Base-by-base conservation (phyloP, 2,888 invertebrate species). In the Colostygia pectinataria region DNA sequence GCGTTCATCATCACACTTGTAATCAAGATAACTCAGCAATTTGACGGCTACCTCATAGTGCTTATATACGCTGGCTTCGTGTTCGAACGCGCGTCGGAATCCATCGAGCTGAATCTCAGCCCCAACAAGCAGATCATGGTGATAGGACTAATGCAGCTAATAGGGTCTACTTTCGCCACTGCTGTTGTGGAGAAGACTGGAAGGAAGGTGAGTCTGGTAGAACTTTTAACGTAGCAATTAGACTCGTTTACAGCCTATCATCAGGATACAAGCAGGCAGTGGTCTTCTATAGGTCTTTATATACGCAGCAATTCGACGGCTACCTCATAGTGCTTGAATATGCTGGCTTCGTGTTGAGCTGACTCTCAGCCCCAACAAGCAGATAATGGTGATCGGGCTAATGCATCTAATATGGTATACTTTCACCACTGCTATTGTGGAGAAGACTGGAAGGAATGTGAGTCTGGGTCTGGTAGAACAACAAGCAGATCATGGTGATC, bases 291-390 rank as follows among this genome's bases (percentile, higher is more conserved):
- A n/a, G n/a, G n/a, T n/a, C n/a, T n/a, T n/a, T n/a, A n/a, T n/a
- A n/a, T n/a, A 75, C 88, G 0, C 90, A 90, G 53, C 90, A 90
- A 54, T 88, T 90, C 59, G 81, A 89, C 53, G 90, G 90, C 0
- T 89, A 89, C 63, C 77, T 90, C 15, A 89, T 89, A 42, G 85
- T 89, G 1, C 75, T 90, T 9, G 87, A 89, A 41, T 90, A 78
- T 67, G 85, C 89, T 0, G 84, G 89, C 0, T 77, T 76, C 55
- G 82, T 90, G 13, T 88, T 89, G 75, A 65, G 33, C 38, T 84
- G 5, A 66, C 74, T 2, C 72, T 90, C n/a, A 83, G 77, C 25
- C 80, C 88, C 0, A 90, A 90, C 66, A 83, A n/a, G n/a, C n/a
- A n/a, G n/a, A n/a, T n/a, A n/a, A n/a, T n/a, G n/a, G n/a, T n/a